Evolutionary conservation across 37 sponge, comb jelly and placozoan species (phyloP).

Genomic region (Petrosia ficiformis): DNA sequence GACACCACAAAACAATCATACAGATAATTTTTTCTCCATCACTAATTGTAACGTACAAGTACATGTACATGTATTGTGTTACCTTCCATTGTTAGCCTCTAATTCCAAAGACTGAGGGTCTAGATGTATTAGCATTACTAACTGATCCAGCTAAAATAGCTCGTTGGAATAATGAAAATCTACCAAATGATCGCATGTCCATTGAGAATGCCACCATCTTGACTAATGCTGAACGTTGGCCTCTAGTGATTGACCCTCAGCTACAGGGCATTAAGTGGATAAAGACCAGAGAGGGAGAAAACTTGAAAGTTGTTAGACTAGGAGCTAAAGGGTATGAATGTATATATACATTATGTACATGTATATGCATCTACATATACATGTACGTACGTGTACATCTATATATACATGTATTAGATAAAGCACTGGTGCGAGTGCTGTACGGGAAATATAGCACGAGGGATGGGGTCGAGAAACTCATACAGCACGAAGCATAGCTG

Average conservation of each 20-base stretch:
- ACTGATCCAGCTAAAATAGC: conserved; percentile 94
- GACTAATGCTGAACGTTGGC: conserved; percentile 94
- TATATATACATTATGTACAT: neutral
- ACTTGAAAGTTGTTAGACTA: conserved; percentile 85
- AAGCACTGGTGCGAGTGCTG: neutral
- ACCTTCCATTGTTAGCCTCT: conserved; percentile 41
- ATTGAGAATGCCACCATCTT: conserved; percentile 99
- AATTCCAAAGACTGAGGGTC: conserved; percentile 85
- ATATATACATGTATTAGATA: neutral
- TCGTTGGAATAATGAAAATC: conserved; percentile 91
- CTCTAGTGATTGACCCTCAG: conserved; percentile 99
- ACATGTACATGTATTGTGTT: neutral
- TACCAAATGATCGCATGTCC: conserved; percentile 96
- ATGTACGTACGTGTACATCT: neutral
- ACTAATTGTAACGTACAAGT: neutral
- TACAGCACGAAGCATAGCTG: too few species aligned
- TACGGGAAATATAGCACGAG: too few species aligned
- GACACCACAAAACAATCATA: too few species aligned
- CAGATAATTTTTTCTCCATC: too few species aligned
- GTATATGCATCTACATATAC: neutral
- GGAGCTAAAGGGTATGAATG: conserved; percentile 75
- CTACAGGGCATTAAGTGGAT: conserved; percentile 99
- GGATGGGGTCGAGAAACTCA: too few species aligned
- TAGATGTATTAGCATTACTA: conserved; percentile 86
- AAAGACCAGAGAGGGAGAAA: conserved; percentile 90